Evolutionary conservation across 2,113 vertebrate species (phyloP), one percentile per base, ranked within the genome.

Genomic region (Platycercus adscitus): DNA sequence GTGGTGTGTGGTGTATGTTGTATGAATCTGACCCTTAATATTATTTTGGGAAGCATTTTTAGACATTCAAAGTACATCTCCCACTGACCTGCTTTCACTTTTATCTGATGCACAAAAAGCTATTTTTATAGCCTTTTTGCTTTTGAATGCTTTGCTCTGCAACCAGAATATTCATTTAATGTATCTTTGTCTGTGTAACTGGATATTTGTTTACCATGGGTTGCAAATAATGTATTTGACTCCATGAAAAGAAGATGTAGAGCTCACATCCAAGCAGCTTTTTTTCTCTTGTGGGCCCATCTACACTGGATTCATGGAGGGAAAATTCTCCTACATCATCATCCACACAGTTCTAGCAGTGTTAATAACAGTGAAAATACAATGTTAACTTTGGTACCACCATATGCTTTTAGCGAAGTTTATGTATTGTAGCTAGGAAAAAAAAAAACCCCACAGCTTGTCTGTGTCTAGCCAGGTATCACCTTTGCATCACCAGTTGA

Each of bases 71-170:
- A 68, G 43, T 68, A n/a, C 41, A 25, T 61, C 37, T 91, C 63
- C 41, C 44, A 26, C 81, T 79, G 61, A 33, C 18, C 72, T 44
- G 20, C 55, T 73, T 66, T 26, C 29, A 12, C 70, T 76, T 78
- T 44, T 72, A 21, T 49, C n/a, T 80, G 58, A 88, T 53, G 21
- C 60, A 46, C n/a, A 81, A 49, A 72, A 58, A 15, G 0, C 1
- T 23, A 37, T 41, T 49, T 35, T 61, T 58, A 4, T 0, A 1
- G 15, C 52, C 17, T 37, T 58, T 50, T 26, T 55, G 61, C 24
- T 84, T 86, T 75, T 84, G 49, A 83, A 46, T 83, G 17, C 20
- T 93, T 94, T 77, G 15, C 39, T 71, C 35, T 78, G 41, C 33
- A 71, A n/a, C 11, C 5, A 21, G 64, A 82, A 56, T 47, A 47